Percentiles rank a stretch among this genome's conserved stretches.
phyloP scores from a whole-genome alignment of 1,140 invertebrate genomes.

The Sarcophaga peregrina region DNA sequence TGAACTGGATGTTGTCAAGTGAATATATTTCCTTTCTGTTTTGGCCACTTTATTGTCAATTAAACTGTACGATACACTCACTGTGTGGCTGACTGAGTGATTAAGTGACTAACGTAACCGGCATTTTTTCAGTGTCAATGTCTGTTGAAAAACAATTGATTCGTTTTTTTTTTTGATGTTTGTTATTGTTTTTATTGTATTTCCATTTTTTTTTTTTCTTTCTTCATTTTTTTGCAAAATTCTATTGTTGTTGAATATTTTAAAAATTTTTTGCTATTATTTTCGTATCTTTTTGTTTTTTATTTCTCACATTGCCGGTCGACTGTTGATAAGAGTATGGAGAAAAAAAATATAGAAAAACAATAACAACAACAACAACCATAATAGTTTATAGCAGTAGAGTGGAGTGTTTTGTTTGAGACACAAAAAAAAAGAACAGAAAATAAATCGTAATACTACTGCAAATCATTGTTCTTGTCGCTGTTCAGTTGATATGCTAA shows the following conservation, averaged over 20 bases:
- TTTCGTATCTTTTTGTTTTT: background rate
- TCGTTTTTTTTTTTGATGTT: no score
- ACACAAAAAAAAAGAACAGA: background rate
- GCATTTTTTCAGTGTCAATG: background rate
- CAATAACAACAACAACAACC: background rate
- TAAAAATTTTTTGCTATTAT: background rate
- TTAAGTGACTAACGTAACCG: constrained; percentile 1
- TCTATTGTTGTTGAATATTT: no score
- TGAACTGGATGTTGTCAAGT: no score
- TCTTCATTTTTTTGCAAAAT: no score
- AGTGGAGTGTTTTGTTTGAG: background rate
- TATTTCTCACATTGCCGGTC: background rate
- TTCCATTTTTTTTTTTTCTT: background rate
- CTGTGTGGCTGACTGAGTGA: background rate
- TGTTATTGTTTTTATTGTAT: no score
- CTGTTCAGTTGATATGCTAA: background rate
- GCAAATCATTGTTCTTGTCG: background rate
- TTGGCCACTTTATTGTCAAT: no score
- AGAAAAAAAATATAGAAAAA: background rate
- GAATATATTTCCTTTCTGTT: no score
- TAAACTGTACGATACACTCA: no score
- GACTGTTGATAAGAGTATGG: background rate
- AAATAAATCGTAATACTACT: background rate
- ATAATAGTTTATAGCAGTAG: background rate
- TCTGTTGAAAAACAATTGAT: background rate